Percentiles rank a stretch among this genome's conserved stretches.
These are phyloP conservation scores for Tachina lurida DNA, from an alignment of 2,888 invertebrate species.

Conservation along the genomic window DNA sequence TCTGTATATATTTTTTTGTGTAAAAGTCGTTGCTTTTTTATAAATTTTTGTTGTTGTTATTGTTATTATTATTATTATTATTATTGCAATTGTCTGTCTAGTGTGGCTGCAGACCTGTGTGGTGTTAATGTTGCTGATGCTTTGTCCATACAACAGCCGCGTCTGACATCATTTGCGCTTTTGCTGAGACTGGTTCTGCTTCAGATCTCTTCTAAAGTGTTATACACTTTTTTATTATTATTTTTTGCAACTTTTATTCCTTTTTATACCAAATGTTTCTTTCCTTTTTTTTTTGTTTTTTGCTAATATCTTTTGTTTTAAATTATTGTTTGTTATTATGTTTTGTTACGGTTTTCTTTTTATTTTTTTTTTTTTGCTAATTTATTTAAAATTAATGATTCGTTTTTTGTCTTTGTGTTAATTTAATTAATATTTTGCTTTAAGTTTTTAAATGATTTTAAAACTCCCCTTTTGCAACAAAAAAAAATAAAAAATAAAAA, in stretches of 20 bases:
- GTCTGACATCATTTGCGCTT: conserved; percentile 75
- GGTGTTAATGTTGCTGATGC: conserved; percentile 69
- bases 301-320: neutral
- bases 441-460: conserved; percentile 36
- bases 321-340: conserved; percentile 31
- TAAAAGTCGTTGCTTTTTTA: conserved; percentile 45
- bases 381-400: conserved; percentile 18
- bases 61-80: conserved; percentile 41
- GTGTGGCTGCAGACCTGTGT: conserved; percentile 61
- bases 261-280: conserved; percentile 33
- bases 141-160: conserved; percentile 69
- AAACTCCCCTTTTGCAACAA: conserved; percentile 30
- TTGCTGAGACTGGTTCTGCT: conserved; percentile 73
- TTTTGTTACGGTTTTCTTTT: conserved; percentile 43
- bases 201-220: conserved; percentile 67
- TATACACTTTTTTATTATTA: conserved; percentile 53
- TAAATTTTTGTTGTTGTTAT: conserved; percentile 19
- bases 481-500: neutral
- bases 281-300: conserved; percentile 27
- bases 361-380: conserved; percentile 42
- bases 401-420: conserved; percentile 18
- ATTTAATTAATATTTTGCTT: conserved; percentile 33
- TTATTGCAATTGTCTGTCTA: conserved; percentile 43
- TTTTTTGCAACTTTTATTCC: conserved; percentile 17
- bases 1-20: neutral